These are phyloP conservation scores for Anseranas semipalmata DNA, from an alignment of 2,113 vertebrate genomes.

Conservation along the genomic window DNA sequence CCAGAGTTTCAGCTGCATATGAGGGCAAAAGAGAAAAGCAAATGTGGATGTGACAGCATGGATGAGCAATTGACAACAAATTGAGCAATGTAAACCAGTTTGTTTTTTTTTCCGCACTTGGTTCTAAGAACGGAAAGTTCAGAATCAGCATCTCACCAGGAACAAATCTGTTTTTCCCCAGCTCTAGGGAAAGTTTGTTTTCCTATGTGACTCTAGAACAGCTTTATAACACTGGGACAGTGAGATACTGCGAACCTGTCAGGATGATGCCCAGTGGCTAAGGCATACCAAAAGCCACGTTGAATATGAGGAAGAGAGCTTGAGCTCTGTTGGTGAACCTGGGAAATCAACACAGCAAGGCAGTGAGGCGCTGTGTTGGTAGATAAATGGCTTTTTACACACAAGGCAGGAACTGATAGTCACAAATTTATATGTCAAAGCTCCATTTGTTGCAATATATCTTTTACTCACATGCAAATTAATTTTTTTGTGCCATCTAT, in stretches of 20 bases:
- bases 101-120: not conserved
- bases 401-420: not conserved
- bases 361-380: not conserved
- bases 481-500: not conserved
- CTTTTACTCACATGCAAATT: not conserved
- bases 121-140: not conserved
- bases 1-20: not conserved
- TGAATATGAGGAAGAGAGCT: not conserved
- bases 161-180: not conserved
- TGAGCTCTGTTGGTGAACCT: not conserved
- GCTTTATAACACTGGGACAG: no score
- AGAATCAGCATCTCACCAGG: not conserved
- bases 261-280: not conserved
- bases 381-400: not conserved
- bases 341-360: fast-evolving
- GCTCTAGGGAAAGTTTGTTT: not conserved
- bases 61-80: not conserved
- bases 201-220: not conserved
- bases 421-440: not conserved
- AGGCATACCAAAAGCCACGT: not conserved
- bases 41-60: not conserved
- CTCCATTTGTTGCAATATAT: not conserved
- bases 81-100: not conserved
- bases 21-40: not conserved
- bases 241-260: not conserved